phyloP scores from a whole-genome alignment of 1,140 invertebrate genomes.

The Drosophila tani region DNA sequence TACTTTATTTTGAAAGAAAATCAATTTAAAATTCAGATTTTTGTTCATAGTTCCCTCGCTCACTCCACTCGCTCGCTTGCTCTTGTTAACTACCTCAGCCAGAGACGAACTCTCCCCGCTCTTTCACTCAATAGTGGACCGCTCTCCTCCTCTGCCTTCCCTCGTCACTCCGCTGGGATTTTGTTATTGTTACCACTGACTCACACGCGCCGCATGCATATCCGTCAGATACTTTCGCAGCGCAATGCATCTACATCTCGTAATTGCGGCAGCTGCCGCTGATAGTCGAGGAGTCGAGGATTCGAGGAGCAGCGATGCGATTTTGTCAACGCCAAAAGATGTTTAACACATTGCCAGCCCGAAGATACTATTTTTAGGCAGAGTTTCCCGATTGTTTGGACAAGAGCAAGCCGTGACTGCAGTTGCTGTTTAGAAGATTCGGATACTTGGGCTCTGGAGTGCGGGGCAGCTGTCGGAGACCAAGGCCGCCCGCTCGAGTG shows the following conservation, averaged over 20 bases:
- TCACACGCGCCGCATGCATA: constrained; percentile 65
- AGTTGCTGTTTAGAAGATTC: constrained; percentile 39
- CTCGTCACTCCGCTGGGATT: constrained; percentile 12
- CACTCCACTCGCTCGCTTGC: background rate
- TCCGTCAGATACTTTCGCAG: constrained; percentile 76
- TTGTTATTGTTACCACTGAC: constrained; percentile 64
- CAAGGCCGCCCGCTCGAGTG: constrained; percentile 49
- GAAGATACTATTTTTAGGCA: constrained; percentile 52
- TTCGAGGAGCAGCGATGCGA: constrained; percentile 45
- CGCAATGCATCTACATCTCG: constrained; percentile 51
- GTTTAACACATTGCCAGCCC: constrained; percentile 75
- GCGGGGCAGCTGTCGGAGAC: constrained; percentile 11
- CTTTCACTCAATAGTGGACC: constrained; percentile 44
- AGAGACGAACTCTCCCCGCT: background rate
- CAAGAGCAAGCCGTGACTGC: constrained; percentile 24
- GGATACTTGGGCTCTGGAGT: constrained; percentile 6
- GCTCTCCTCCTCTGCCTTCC: background rate
- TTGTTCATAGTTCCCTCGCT: background rate
- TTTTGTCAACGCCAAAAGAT: constrained; percentile 81
- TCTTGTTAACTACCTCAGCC: background rate
- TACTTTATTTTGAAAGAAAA: background rate
- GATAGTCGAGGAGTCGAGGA: constrained; percentile 4
- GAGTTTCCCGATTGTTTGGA: constrained; percentile 47
- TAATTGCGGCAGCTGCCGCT: constrained; percentile 78
- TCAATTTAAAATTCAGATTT: background rate